These are phyloP conservation scores for Neopelma chrysocephalum DNA, from an alignment of 2,797 vertebrate species.

Conservation along the genomic window DNA sequence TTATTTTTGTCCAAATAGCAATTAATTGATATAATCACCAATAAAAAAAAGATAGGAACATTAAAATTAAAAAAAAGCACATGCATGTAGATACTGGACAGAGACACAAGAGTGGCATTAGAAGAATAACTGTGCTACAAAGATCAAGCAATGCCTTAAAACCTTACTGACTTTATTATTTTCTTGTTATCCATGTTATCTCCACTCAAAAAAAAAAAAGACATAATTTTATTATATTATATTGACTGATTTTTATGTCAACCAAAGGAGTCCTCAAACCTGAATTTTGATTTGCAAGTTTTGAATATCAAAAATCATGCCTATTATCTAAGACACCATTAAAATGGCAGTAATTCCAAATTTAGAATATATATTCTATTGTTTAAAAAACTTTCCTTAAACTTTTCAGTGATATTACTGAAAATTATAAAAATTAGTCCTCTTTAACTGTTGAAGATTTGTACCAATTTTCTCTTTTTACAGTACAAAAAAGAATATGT, in stretches of 20 bases:
- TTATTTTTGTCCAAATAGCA: neutral
- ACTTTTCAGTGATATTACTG: neutral
- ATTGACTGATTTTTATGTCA: neutral
- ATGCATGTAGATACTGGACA: neutral
- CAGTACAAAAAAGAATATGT: neutral
- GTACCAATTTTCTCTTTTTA: neutral
- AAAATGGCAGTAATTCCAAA: neutral
- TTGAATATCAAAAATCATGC: neutral
- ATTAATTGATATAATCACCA: neutral
- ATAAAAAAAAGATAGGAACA: neutral
- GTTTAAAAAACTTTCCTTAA: neutral
- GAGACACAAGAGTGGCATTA: neutral
- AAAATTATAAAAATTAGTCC: neutral
- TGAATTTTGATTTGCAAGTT: neutral
- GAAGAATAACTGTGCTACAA: neutral
- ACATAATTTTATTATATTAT: neutral
- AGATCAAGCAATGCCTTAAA: neutral
- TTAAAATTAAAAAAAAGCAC: neutral
- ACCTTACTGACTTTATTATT: neutral
- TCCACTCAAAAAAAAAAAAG: neutral
- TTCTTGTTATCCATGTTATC: neutral
- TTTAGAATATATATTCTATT: neutral
- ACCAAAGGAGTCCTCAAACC: neutral
- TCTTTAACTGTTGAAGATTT: neutral
- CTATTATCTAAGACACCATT: neutral